phyloP scores from a whole-genome alignment of 2,113 vertebrate genomes.

The Mirza zaza region DNA sequence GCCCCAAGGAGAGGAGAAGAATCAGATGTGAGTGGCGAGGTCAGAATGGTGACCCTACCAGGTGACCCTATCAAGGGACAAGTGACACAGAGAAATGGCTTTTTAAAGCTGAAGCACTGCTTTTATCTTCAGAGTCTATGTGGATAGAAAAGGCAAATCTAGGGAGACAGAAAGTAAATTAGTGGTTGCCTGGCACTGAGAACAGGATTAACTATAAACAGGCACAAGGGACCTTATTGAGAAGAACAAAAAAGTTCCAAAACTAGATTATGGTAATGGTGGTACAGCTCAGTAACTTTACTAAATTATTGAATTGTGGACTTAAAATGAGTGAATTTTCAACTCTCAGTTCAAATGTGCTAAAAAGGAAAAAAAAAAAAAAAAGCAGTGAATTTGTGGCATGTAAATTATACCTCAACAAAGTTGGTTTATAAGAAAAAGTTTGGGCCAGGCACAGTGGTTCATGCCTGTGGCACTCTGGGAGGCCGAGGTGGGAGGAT shows the following conservation, averaged over 20 bases:
- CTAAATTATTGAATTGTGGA: not conserved
- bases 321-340: not conserved
- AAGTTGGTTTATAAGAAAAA: not conserved
- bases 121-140: constrained; percentile 57
- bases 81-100: not conserved
- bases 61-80: not conserved
- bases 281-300: not conserved
- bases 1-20: not conserved
- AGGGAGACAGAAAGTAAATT: not conserved
- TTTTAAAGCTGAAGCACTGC: not conserved
- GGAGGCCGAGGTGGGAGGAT: too few species aligned
- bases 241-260: not conserved
- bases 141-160: not conserved
- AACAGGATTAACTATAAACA: not conserved
- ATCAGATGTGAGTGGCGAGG: not conserved
- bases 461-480: too few species aligned
- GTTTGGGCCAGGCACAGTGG: not conserved
- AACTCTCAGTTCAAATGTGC: too few species aligned
- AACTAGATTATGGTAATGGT: not conserved
- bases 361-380: too few species aligned
- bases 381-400: not conserved
- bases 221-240: not conserved
- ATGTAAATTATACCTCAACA: not conserved
- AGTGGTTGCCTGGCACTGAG: not conserved
- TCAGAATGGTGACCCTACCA: not conserved